A percentile compares a stretch with the other conserved stretches of the same genome.
Conservation (phyloP, 2,113 vertebrate species). For the Ciconia maguari region DNA sequence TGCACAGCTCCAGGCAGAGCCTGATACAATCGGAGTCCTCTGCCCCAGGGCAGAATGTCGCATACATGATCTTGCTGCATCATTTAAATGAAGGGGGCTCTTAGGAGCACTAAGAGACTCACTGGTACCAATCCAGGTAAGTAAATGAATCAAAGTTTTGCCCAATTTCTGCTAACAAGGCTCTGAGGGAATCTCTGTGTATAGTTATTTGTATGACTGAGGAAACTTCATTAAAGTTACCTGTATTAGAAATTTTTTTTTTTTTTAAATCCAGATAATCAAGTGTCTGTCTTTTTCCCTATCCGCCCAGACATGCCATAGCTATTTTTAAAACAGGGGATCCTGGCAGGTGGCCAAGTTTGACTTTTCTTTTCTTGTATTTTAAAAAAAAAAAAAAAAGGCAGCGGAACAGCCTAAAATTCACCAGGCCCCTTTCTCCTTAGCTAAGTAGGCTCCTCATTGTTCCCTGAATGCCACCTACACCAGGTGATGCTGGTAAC, state of each 20-base stretch:
- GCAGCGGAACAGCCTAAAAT: neutral
- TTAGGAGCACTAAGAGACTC: neutral
- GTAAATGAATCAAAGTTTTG: neutral
- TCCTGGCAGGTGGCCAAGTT: neutral
- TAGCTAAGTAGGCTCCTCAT: neutral
- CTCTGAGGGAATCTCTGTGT: neutral
- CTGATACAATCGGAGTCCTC: fast-evolving
- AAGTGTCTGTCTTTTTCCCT: neutral
- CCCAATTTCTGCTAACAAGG: neutral
- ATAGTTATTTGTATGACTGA: neutral
- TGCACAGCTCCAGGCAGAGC: neutral
- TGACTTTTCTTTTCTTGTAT: neutral
- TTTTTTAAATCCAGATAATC: neutral
- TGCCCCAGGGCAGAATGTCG: neutral
- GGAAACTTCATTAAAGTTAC: neutral
- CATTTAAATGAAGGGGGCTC: neutral
- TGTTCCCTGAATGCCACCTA: neutral
- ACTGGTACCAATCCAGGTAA: neutral
- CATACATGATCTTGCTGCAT: fast-evolving
- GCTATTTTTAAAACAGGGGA: neutral
- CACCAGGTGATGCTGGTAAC: neutral
- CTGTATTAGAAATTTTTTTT: neutral
- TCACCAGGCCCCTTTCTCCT: neutral
- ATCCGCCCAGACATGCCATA: neutral
- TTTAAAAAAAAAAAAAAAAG: neutral